Evolutionary conservation across 2,888 invertebrate genomes (phyloP).

Genomic region (Protonemura montana): DNA sequence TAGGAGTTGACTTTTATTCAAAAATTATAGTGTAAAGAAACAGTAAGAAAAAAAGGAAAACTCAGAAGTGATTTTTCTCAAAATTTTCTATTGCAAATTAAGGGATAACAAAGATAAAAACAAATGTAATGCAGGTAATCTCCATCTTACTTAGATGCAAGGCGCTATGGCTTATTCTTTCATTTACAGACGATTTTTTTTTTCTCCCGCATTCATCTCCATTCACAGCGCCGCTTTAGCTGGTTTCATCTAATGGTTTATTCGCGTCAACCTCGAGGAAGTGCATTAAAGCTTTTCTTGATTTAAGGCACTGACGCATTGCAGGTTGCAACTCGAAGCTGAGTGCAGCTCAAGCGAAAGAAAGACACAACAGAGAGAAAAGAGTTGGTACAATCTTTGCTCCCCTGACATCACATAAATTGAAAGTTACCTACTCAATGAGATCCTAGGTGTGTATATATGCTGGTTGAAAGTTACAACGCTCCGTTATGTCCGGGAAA

Average conservation of each 20-base stretch:
- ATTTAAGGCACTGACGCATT: background rate
- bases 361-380: background rate
- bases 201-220: background rate
- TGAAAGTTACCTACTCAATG: conserved; percentile 13
- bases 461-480: background rate
- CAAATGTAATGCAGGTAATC: background rate
- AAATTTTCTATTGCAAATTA: no score
- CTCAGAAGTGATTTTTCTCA: no score
- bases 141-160: background rate
- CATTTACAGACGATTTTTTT: background rate
- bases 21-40: no score
- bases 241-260: background rate
- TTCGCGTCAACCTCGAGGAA: background rate
- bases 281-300: conserved; percentile 3
- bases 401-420: conserved; percentile 13
- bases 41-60: no score
- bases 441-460: background rate
- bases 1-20: no score
- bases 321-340: background rate
- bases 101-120: background rate
- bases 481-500: background rate
- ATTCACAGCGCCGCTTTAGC: background rate
- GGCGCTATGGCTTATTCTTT: background rate
- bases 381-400: background rate
- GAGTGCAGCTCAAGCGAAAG: background rate